Percentiles rank a stretch among this genome's conserved stretches.
Conservation (phyloP, 1,140 invertebrate genomes). For the Ceratosolen fusciceps region DNA sequence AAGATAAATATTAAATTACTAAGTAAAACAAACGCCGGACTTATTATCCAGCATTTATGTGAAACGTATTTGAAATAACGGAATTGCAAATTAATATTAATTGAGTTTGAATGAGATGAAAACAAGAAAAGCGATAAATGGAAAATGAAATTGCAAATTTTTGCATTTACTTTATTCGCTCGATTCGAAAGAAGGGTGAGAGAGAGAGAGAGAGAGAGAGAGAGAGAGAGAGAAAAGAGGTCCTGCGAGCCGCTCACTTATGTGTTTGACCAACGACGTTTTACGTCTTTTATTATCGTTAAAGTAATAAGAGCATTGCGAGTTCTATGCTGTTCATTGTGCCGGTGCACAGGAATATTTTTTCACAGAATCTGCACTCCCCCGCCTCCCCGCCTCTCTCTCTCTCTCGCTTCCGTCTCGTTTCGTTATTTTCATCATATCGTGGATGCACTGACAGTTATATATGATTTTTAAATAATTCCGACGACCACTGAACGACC, state of each 20-base stretch:
- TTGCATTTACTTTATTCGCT: neutral
- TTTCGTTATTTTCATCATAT: neutral
- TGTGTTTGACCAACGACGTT: neutral
- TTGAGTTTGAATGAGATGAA: no score
- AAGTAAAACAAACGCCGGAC: no score
- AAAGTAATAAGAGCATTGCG: conserved; percentile 18
- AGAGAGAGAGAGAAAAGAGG: no score
- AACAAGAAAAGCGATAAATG: neutral
- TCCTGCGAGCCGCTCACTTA: neutral
- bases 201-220: no score
- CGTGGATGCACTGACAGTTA: no score
- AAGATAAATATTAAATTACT: no score
- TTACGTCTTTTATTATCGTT: conserved; percentile 33
- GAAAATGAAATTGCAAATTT: neutral
- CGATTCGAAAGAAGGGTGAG: no score
- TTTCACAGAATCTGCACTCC: neutral
- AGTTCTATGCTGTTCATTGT: neutral
- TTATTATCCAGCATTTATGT: no score
- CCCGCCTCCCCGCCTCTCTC: neutral
- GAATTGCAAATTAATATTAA: no score
- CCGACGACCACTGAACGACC: neutral
- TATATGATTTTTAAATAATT: neutral
- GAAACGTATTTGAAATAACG: no score
- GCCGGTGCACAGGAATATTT: neutral
- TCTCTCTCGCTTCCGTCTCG: neutral